These are phyloP conservation scores for Anoplolepis gracilipes DNA, from an alignment of 1,140 invertebrate genomes.

Conservation along the genomic window DNA sequence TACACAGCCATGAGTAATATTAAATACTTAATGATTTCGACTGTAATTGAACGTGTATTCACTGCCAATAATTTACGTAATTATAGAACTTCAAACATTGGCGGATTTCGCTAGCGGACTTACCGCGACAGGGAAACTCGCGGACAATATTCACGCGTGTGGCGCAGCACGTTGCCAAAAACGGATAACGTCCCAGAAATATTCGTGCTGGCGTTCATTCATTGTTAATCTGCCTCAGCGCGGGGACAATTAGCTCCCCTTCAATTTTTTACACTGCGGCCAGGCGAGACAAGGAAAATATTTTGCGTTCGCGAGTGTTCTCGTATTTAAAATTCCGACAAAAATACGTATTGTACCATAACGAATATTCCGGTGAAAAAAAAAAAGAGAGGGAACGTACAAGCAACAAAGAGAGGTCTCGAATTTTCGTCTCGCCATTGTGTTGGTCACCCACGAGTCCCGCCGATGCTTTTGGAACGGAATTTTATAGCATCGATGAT, in stretches of 20 bases:
- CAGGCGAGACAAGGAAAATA: constrained; percentile 53
- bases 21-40: constrained; percentile 48
- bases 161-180: constrained; percentile 41
- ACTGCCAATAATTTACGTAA: constrained; percentile 55
- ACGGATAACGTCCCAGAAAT: constrained; percentile 47
- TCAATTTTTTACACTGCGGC: constrained; percentile 57
- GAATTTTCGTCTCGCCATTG: constrained; percentile 12
- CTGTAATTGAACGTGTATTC: constrained; percentile 43
- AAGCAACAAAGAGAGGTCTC: constrained; percentile 19
- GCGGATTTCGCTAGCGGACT: constrained; percentile 49
- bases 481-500: constrained; percentile 12
- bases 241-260: constrained; percentile 57
- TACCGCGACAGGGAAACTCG: constrained; percentile 35
- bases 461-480: not conserved
- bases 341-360: constrained; percentile 43
- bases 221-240: constrained; percentile 59
- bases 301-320: constrained; percentile 47
- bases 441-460: not conserved
- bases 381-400: not conserved
- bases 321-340: constrained; percentile 59
- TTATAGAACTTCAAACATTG: constrained; percentile 48
- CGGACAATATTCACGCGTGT: constrained; percentile 31
- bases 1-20: constrained; percentile 4
- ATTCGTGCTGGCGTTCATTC: constrained; percentile 51
- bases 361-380: constrained; percentile 31